phyloP scores from a whole-genome alignment of 2,888 invertebrate genomes.

The Aplocera efformata region DNA sequence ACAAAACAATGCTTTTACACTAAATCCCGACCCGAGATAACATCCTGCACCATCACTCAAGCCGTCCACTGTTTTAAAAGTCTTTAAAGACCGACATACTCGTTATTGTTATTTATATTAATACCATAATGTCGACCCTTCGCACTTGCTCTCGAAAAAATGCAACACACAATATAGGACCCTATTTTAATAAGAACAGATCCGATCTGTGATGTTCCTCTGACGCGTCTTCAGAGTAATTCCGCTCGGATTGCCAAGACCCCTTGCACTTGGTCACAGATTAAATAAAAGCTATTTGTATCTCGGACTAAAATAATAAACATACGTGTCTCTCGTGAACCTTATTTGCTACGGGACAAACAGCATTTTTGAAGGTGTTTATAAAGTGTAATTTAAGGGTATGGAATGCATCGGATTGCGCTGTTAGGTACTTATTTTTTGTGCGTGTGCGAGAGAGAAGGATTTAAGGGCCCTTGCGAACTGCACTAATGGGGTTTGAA shows the following conservation, averaged over 20 bases:
- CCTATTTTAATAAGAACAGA: neutral
- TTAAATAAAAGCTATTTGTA: slow-evolving; percentile 34
- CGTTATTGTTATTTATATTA: slow-evolving; percentile 77
- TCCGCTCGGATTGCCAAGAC: slow-evolving; percentile 53
- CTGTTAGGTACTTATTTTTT: slow-evolving; percentile 75
- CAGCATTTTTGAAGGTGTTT: slow-evolving; percentile 33
- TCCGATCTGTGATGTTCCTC: neutral
- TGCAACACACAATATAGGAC: slow-evolving; percentile 2
- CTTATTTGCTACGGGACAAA: slow-evolving; percentile 40
- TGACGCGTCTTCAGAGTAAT: slow-evolving; percentile 34
- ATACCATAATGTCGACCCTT: slow-evolving; percentile 52
- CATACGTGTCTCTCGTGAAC: slow-evolving; percentile 31
- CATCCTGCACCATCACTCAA: slow-evolving; percentile 66
- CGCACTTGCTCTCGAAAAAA: slow-evolving; percentile 37
- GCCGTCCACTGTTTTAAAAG: slow-evolving; percentile 67
- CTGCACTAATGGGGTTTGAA: slow-evolving; percentile 73
- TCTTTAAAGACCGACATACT: slow-evolving; percentile 55
- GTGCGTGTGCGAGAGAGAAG: slow-evolving; percentile 57
- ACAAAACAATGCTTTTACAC: slow-evolving; percentile 14
- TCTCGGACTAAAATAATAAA: slow-evolving; percentile 10
- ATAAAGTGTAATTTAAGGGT: slow-evolving; percentile 52
- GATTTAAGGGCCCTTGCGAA: slow-evolving; percentile 61
- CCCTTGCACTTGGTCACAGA: slow-evolving; percentile 33
- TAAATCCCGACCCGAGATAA: slow-evolving; percentile 38
- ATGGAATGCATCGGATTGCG: slow-evolving; percentile 75